phyloP scores from a whole-genome alignment of 2,888 invertebrate species.

The Capitulum mitella region DNA sequence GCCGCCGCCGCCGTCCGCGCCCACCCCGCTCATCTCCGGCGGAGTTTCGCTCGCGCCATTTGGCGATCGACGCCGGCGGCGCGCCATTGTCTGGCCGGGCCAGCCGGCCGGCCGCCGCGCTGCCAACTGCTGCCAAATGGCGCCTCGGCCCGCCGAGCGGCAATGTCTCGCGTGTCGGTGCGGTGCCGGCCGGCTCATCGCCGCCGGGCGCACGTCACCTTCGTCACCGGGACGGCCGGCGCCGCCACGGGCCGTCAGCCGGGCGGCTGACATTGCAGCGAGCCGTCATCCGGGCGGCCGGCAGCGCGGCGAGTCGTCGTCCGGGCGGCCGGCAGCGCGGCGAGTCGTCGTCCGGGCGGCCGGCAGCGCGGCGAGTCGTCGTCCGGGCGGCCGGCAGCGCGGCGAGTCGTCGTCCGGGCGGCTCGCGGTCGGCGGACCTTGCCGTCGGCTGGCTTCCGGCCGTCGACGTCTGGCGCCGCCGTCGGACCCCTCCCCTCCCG shows the following conservation, averaged over 20 bases:
- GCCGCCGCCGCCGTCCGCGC: neutral
- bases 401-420: neutral
- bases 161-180: neutral
- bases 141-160: neutral
- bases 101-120: neutral
- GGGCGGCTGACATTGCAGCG: neutral
- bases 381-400: too few relatives aligned
- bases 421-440: neutral
- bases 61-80: neutral
- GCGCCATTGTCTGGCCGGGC: slow-evolving; percentile 13
- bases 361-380: neutral
- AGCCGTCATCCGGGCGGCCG: neutral
- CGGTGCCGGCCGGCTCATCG: neutral
- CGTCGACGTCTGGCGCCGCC: neutral
- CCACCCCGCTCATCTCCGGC: neutral
- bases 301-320: neutral
- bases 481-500: neutral
- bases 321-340: neutral
- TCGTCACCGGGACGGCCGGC: neutral
- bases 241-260: too few relatives aligned
- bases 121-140: neutral
- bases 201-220: neutral
- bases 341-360: neutral
- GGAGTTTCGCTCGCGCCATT: neutral
- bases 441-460: neutral